Conservation (phyloP, 2,797 vertebrate genomes). For the Sebastes minor region DNA sequence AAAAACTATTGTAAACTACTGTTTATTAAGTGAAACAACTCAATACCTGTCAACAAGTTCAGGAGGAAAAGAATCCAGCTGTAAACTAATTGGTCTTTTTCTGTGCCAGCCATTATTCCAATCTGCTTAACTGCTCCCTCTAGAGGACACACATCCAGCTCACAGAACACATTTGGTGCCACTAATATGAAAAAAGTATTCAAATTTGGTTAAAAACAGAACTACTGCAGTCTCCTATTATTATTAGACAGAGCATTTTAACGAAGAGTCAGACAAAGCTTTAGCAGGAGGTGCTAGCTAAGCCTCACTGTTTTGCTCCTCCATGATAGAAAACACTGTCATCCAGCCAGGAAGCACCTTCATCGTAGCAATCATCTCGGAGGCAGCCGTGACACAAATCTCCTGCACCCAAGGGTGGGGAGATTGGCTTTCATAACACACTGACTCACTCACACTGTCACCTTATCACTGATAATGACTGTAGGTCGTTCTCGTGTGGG, state of each 20-base stretch:
- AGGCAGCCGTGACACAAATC: conserved; percentile 56
- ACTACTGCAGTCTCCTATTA: neutral
- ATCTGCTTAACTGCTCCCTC: conserved; percentile 36
- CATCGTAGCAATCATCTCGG: conserved; percentile 49
- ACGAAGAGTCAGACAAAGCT: neutral
- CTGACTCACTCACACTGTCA: conserved; percentile 56
- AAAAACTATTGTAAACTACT: neutral
- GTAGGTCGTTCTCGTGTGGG: conserved; percentile 49
- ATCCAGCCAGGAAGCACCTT: conserved; percentile 42
- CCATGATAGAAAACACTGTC: conserved; percentile 45
- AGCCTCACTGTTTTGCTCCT: neutral
- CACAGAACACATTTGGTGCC: neutral
- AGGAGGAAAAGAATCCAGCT: neutral
- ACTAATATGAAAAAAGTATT: neutral
- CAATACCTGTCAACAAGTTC: neutral
- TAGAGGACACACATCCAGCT: conserved; percentile 3
- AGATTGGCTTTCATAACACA: conserved; percentile 59
- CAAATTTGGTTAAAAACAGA: neutral
- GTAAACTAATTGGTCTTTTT: neutral
- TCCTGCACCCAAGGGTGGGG: conserved; percentile 46
- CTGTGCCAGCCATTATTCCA: neutral
- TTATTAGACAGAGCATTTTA: neutral
- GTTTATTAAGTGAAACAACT: neutral
- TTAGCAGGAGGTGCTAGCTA: neutral
- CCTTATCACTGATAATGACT: conserved; percentile 64